These are phyloP conservation scores for Channa maculata DNA, from an alignment of 2,113 vertebrate genomes.

Conservation along the genomic window DNA sequence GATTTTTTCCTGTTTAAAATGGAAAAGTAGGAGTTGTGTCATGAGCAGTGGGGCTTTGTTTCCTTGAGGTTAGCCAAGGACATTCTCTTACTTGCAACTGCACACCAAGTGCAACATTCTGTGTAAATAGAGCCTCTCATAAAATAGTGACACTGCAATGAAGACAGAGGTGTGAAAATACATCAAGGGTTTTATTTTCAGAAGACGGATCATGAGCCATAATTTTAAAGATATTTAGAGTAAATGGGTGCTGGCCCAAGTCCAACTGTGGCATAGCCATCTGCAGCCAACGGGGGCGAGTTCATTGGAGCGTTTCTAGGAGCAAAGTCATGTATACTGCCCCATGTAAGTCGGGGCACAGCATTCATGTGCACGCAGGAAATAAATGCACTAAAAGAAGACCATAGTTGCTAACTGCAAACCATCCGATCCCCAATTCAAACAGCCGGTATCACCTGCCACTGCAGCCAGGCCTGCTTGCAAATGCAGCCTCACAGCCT, in stretches of 20 bases:
- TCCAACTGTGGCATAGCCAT: neutral
- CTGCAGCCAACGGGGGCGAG: constrained; percentile 38
- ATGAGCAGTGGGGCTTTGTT: constrained; percentile 35
- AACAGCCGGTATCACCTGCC: neutral
- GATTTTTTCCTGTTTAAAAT: constrained; percentile 2
- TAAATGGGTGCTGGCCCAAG: constrained; percentile 20
- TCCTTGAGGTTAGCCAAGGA: constrained; percentile 50
- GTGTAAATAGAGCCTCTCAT: constrained; percentile 61
- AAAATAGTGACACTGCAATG: constrained; percentile 66
- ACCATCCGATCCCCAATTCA: neutral
- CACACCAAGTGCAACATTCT: constrained; percentile 60
- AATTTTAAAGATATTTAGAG: constrained; percentile 52
- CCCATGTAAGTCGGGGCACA: constrained; percentile 3
- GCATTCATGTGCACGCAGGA: constrained; percentile 23
- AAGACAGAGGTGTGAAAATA: constrained; percentile 46
- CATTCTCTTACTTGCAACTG: constrained; percentile 56
- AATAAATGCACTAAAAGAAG: constrained; percentile 19
- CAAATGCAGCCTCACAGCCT: constrained; percentile 51
- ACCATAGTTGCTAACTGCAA: constrained; percentile 31
- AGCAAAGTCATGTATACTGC: neutral
- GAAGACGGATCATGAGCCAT: constrained; percentile 56
- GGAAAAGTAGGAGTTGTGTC: constrained; percentile 21
- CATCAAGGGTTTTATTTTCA: constrained; percentile 71
- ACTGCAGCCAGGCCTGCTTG: constrained; percentile 41
- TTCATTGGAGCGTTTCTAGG: neutral